Conservation (phyloP, 2,888 invertebrate genomes). For the Sinopyrophorus schimmeli region DNA sequence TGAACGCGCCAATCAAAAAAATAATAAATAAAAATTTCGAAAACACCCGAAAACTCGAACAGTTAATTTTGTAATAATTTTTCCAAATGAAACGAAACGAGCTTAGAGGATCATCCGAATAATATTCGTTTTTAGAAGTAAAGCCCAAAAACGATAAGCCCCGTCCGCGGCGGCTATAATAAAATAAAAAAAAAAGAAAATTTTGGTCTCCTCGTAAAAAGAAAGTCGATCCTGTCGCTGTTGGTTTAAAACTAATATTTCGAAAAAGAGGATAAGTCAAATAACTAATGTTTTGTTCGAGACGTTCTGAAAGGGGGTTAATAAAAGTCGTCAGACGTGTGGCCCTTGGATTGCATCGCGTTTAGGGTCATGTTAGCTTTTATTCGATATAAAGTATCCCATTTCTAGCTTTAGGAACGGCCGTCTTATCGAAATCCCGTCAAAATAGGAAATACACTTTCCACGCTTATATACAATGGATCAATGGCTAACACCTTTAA, state of each 20-base stretch:
- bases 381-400: constrained; percentile 23
- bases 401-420: constrained; percentile 21
- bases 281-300: constrained; percentile 15
- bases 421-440: constrained; percentile 21
- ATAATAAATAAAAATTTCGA: no score
- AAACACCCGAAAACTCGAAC: no score
- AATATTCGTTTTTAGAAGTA: no score
- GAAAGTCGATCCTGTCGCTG: neutral
- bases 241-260: constrained; percentile 13
- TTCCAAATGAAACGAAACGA: no score
- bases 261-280: constrained; percentile 3
- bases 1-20: no score
- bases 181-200: no score
- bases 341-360: constrained; percentile 9
- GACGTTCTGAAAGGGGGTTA: constrained; percentile 5
- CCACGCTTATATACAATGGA: constrained; percentile 18
- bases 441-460: constrained; percentile 21
- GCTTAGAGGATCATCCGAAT: no score
- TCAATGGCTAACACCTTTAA: constrained; percentile 19
- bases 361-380: constrained; percentile 11
- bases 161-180: no score
- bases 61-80: no score
- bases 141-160: no score
- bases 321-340: constrained; percentile 9
- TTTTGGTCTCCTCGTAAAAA: no score